Conservation (phyloP, 2,113 vertebrate genomes). For the Sebastes schlegelii region DNA sequence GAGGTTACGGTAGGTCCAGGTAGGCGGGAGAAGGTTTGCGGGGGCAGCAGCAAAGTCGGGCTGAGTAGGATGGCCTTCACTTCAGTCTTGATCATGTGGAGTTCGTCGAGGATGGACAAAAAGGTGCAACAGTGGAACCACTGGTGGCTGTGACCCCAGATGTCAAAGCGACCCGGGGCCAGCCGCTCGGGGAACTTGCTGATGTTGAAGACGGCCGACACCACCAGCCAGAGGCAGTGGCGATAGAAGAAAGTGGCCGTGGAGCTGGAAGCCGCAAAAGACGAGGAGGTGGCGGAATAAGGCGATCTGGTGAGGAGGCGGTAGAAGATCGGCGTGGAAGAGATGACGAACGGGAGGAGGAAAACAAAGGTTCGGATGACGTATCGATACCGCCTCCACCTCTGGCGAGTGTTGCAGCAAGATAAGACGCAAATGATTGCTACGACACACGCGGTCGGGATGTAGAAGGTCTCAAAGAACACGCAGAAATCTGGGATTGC, state of each 20-base stretch:
- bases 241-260: conserved; percentile 80
- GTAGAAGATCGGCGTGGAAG: conserved; percentile 83
- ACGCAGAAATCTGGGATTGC: conserved; percentile 35
- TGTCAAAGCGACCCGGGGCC: conserved; percentile 83
- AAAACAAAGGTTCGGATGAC: conserved; percentile 85
- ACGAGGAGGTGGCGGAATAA: conserved; percentile 41
- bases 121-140: conserved; percentile 89
- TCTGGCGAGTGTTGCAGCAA: conserved; percentile 84
- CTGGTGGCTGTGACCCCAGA: conserved; percentile 89
- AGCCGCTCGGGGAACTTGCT: conserved; percentile 86
- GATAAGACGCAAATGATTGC: conserved; percentile 83
- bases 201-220: conserved; percentile 85
- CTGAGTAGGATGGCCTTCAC: conserved; percentile 78
- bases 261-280: conserved; percentile 62
- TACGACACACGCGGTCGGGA: conserved; percentile 80
- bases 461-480: conserved; percentile 82
- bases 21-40: conserved; percentile 40
- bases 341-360: conserved; percentile 83
- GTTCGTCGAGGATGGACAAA: conserved; percentile 86
- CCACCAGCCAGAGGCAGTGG: conserved; percentile 85
- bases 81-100: conserved; percentile 86
- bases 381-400: conserved; percentile 82
- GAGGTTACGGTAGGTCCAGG: conserved; percentile 73
- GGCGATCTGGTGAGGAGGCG: conserved; percentile 75
- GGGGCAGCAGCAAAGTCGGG: conserved; percentile 59